phyloP scores from a whole-genome alignment of 2,797 vertebrate species.

The Ambastaia sidthimunki region DNA sequence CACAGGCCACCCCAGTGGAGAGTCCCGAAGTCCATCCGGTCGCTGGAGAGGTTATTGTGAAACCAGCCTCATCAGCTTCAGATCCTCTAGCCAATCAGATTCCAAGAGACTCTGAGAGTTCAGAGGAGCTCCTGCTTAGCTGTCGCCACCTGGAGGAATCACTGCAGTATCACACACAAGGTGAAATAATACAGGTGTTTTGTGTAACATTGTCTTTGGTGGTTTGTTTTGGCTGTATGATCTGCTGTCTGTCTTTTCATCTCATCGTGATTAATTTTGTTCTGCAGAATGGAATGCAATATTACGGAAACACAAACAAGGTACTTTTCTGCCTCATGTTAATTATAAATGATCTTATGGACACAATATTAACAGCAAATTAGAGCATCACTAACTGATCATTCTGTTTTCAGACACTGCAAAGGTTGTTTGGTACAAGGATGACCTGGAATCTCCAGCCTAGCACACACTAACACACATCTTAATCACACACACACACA shows the following conservation, averaged over 20 bases:
- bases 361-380: neutral
- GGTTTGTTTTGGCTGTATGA: neutral
- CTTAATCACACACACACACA: slow-evolving; percentile 45
- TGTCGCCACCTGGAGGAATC: slow-evolving; percentile 82
- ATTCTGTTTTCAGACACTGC: slow-evolving; percentile 70
- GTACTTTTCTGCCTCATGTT: slow-evolving; percentile 61
- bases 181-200: slow-evolving; percentile 58
- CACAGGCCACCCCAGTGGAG: slow-evolving; percentile 49
- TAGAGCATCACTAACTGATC: slow-evolving; percentile 11
- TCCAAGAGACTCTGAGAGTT: slow-evolving; percentile 66
- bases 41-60: slow-evolving; percentile 52
- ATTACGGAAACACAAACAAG: slow-evolving; percentile 78
- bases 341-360: neutral
- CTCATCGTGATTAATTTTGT: neutral
- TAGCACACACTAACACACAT: slow-evolving; percentile 64
- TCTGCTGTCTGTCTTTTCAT: neutral
- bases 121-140: slow-evolving; percentile 77
- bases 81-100: slow-evolving; percentile 55
- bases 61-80: slow-evolving; percentile 45
- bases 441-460: slow-evolving; percentile 74
- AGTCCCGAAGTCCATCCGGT: slow-evolving; percentile 50
- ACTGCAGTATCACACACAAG: slow-evolving; percentile 78
- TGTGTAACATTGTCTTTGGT: neutral
- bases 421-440: slow-evolving; percentile 78
- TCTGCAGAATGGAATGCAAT: slow-evolving; percentile 79